Conservation (phyloP, 2,888 invertebrate genomes). For the Scaptomyza flava region DNA sequence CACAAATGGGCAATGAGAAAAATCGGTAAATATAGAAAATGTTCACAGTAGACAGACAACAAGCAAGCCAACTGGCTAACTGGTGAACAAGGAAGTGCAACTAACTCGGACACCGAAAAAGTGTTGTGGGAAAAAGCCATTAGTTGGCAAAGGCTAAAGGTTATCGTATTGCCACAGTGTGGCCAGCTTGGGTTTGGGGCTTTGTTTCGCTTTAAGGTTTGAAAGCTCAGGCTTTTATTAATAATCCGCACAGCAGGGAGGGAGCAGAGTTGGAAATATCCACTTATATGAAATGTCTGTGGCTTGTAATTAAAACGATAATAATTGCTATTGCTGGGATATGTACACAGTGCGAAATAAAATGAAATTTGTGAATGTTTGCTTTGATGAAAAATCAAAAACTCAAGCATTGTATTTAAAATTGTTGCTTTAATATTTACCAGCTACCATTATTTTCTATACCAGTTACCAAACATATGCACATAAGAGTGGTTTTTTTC, state of each 20-base stretch:
- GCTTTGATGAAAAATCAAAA: too few relatives aligned
- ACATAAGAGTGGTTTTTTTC: conserved; percentile 12
- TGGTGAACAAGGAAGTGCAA: conserved; percentile 51
- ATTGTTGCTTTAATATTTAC: not conserved
- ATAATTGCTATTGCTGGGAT: conserved; percentile 55
- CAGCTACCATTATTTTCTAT: not conserved
- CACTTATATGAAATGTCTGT: conserved; percentile 58
- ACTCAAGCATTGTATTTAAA: not conserved
- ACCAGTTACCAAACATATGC: conserved; percentile 13
- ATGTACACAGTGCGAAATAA: conserved; percentile 43
- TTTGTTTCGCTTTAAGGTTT: conserved; percentile 6
- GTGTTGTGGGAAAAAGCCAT: conserved; percentile 42
- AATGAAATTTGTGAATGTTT: not conserved
- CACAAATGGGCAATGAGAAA: conserved; percentile 42
- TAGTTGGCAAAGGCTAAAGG: conserved; percentile 55
- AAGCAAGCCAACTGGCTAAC: conserved; percentile 14
- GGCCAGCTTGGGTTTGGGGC: conserved; percentile 16
- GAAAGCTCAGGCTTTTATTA: conserved; percentile 47
- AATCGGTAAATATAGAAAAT: conserved; percentile 40
- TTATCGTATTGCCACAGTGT: conserved; percentile 54
- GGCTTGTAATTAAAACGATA: conserved; percentile 68
- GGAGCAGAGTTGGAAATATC: conserved; percentile 37
- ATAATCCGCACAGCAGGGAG: conserved; percentile 42
- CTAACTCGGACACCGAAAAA: conserved; percentile 15
- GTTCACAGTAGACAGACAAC: conserved; percentile 39